Base-by-base conservation (phyloP, 2,888 invertebrate species). In the Eupithecia dodoneata region DNA sequence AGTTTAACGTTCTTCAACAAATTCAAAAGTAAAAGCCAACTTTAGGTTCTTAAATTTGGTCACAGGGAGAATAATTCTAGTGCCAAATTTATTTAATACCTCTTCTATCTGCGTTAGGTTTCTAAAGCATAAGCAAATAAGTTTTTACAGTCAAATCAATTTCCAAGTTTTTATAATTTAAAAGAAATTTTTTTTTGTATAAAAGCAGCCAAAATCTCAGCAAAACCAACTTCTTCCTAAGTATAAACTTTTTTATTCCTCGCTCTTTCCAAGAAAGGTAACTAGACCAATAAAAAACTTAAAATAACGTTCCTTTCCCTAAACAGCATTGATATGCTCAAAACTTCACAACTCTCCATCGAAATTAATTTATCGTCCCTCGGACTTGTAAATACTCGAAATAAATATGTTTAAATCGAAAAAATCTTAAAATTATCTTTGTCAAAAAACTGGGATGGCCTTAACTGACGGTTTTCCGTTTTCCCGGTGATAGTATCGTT, bases 271-370 rank as follows among this genome's bases (percentile, higher is more conserved):
- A 66, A 41, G 66, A 66, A 66, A 65, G 30, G 15, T 59, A 44
- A 13, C 66, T 47, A 49, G 44, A 13, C 47, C 30, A 75, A 55
- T 65, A 73, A 73, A 49, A 71, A 77, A 67, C 74, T 77, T 73
- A 81, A 79, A 82, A 77, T 71, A 82, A 74, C 81, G 82, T 82
- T n/a, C 83, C 84, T 87, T 84, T 83, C 87, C 81, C 85, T 87
- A 88, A 87, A 89, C 77, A 87, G 90, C 89, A 87, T 83, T 92
- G 92, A 92, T 93, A 93, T 93, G 93, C 90, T 85, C 86, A 86
- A 89, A 89, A 89, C 84, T 83, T 92, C 92, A 92, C 91, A 93
- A 92, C 92, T 86, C 89, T 83, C 81, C 87, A 88, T 89, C 79
- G 83, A 91, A 91, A 90, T 85, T 78, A 89, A 89, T 88, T 90